A percentile compares a stretch with the other conserved stretches of the same genome.
Evolutionary conservation across 1,140 invertebrate genomes (phyloP).

Genomic region (Leptonema lineaticorne): DNA sequence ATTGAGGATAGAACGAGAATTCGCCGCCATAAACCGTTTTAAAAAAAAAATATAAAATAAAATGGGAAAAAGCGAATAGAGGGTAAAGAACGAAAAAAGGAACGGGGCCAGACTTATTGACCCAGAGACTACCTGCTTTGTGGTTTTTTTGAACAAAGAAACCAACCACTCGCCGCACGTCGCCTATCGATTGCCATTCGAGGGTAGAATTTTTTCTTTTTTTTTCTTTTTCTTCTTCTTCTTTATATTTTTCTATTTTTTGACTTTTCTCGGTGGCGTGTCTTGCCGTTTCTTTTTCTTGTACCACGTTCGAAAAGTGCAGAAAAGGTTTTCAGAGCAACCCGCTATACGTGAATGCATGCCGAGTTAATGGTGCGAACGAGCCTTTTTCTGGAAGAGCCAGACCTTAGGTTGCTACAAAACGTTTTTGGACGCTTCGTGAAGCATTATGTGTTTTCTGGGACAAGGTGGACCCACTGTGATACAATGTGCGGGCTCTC

Average conservation of each 20-base stretch:
- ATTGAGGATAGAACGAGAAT: too few relatives aligned
- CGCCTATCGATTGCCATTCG: constrained; percentile 5
- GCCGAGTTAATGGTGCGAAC: neutral
- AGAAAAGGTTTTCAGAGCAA: neutral
- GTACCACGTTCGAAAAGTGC: neutral
- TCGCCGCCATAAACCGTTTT: too few relatives aligned
- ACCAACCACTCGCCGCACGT: neutral
- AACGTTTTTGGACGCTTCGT: neutral
- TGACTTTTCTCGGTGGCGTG: neutral
- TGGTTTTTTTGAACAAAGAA: constrained; percentile 5
- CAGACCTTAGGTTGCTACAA: neutral
- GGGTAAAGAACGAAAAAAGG: too few relatives aligned
- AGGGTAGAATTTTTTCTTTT: constrained; percentile 1
- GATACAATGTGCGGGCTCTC: neutral
- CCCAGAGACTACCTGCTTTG: neutral
- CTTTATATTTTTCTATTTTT: neutral
- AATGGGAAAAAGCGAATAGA: too few relatives aligned
- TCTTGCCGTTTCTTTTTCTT: neutral
- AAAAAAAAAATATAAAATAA: too few relatives aligned
- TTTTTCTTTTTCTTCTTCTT: neutral
- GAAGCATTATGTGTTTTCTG: neutral
- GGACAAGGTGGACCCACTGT: neutral
- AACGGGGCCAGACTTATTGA: neutral
- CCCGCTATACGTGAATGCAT: neutral
- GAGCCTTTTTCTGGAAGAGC: neutral